These are phyloP conservation scores for Cheirogaleus medius DNA, from an alignment of 2,113 vertebrate genomes.

Conservation along the genomic window DNA sequence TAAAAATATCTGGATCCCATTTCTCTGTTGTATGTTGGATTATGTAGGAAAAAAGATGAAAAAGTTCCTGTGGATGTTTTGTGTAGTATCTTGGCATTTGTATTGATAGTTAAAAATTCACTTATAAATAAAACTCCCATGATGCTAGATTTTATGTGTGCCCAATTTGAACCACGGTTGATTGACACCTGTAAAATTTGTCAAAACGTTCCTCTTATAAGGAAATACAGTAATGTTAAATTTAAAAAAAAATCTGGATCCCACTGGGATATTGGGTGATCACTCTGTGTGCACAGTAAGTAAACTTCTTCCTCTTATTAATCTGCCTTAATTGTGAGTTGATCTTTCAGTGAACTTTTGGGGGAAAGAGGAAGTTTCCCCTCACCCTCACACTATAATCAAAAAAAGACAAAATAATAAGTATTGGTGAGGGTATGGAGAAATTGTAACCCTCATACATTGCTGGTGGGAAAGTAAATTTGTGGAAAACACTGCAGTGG, in stretches of 20 bases:
- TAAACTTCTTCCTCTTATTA: too few species aligned
- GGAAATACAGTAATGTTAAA: constrained; percentile 63
- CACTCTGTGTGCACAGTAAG: too few species aligned
- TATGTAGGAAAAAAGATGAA: constrained; percentile 70
- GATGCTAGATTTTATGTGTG: not conserved
- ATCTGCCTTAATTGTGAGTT: too few species aligned
- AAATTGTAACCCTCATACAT: not conserved
- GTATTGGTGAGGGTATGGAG: not conserved
- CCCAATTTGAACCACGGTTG: constrained; percentile 60
- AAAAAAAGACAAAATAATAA: not conserved
- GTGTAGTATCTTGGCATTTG: constrained; percentile 85
- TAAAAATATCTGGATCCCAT: constrained; percentile 35
- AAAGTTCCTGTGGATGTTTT: constrained; percentile 83
- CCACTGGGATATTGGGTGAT: too few species aligned
- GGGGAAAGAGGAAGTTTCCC: too few species aligned
- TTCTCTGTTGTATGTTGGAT: constrained; percentile 83
- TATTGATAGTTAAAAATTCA: constrained; percentile 83
- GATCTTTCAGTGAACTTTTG: too few species aligned
- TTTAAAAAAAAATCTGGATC: not conserved
- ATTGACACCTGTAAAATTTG: constrained; percentile 59
- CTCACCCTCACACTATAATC: not conserved
- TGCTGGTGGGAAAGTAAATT: not conserved
- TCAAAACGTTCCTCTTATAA: constrained; percentile 60
- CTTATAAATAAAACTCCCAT: constrained; percentile 80
- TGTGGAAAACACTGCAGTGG: not conserved